Base-by-base conservation (phyloP, 23 tunicate species). In the Clavelina lepadiformis region DNA sequence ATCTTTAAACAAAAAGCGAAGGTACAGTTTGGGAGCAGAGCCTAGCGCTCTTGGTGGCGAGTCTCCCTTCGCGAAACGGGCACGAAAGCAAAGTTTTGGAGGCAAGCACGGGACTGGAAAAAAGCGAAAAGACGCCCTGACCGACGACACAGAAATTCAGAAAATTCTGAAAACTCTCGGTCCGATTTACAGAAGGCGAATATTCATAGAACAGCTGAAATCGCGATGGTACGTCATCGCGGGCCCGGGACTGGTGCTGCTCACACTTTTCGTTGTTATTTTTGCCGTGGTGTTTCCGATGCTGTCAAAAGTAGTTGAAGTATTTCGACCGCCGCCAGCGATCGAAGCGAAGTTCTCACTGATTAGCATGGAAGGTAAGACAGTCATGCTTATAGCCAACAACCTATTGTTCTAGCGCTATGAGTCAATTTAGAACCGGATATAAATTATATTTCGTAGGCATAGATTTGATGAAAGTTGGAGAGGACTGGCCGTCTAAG, bases 151-250 rank as follows among this genome's bases (percentile, higher is more conserved):
- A 19, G 79, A 73, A n/a, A 35, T 61, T 28, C 30, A 13, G 18
- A 57, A 24, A 64, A 37, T 31, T 4, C 18, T 73, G 56, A 61
- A 73, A 37, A 37, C 27, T 21, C 70, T 73, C 34, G 49, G 56
- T 23, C 79, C 79, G 5, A n/a, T 73, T 19, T 73, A 73, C 45
- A 69, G 79, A 7, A 25, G 79, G 18, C 46, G 51, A 30, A 61
- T 73, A 44, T 60, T 73, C 31, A 22, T 73, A 21, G 56, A 73
- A 19, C 79, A 60, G 51, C 35, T 73, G 1, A 62, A 61, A 24
- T 28, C 72, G 15, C 0, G 34, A 5, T 60, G 79, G 79, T 73
- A 61, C 45, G 18, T 62, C 0, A 6, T 73, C 26, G 57, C 61
- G 15, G 35, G 31, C 5, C 8, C 30, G 19, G 19, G 37, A 28